Evolutionary conservation across 1,140 invertebrate genomes (phyloP), one percentile per base, ranked within the genome.

Genomic region (Anastrepha ludens): DNA sequence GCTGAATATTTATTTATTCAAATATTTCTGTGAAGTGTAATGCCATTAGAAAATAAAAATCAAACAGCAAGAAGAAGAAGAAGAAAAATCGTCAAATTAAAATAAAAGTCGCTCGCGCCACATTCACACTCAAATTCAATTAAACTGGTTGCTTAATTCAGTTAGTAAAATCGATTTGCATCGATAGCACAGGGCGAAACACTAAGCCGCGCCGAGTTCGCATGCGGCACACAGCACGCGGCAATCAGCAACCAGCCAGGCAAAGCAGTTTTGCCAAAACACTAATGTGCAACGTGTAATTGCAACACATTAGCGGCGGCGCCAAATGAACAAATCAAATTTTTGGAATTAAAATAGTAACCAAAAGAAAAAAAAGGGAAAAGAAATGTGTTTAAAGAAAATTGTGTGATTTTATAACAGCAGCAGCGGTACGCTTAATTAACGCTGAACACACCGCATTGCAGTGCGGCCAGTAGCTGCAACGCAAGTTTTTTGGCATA

Each of bases 101-200:
- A 62, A 62, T 5, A 62, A 13, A 17, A 62, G 60, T 9, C 60
- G 60, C 11, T 9, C 60, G 60, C 11, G 17, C 15, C 15, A 7
- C 6, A 81, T 50, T 17, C 13, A 8, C 41, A 8, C 44, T 87
- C 64, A 87, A 87, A 87, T 87, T 20, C 65, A 87, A 87, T 87
- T 87, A 87, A 87, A 87, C 86, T 60, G 17, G 65, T 85, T 81
- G 44, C 59, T 87, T 87, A 87, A 87, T 87, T 87, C 59, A 87
- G 87, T 87, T 81, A 62, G 39, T 17, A 39, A 47, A 39, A 65
- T 87, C 55, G 70, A 58, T 81, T 65, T 50, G 74, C 70, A 85
- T 85, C 55, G 87, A 62, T 39, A 78, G 65, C 86, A 87, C 47
- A 58, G 3, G 4, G 41, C 2, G 3, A 86, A 11, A 17, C 58